phyloP scores from a whole-genome alignment of 2,113 vertebrate species.

The Elephantulus edwardii region DNA sequence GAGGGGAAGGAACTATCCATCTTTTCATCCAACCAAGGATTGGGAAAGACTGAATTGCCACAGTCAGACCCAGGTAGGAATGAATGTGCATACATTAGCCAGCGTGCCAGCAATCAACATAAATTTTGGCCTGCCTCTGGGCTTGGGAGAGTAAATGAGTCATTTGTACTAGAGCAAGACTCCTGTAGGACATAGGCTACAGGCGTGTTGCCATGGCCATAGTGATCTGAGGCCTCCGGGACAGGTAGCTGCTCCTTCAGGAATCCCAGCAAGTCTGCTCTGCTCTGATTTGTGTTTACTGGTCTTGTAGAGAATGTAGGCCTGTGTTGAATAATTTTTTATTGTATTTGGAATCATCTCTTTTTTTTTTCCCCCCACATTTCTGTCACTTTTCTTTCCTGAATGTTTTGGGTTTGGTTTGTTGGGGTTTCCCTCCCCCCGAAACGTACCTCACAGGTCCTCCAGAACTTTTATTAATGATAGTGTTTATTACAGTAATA shows the following conservation, averaged over 20 bases:
- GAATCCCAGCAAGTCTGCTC: not conserved
- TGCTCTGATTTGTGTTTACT: not conserved
- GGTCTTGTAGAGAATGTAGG: not conserved
- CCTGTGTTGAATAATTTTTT: not conserved
- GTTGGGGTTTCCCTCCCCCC: not conserved
- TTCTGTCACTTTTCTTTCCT: not conserved
- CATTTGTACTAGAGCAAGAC: not conserved
- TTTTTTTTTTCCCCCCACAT: no score
- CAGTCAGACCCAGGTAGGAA: not conserved
- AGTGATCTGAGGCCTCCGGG: not conserved
- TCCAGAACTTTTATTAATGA: not conserved
- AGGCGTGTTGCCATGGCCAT: not conserved
- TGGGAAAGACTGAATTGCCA: not conserved
- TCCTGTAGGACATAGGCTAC: not conserved
- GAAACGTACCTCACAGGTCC: not conserved
- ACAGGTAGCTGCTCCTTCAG: not conserved
- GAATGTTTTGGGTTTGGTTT: no score
- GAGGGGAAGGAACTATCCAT: not conserved
- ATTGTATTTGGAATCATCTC: not conserved
- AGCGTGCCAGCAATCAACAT: not conserved
- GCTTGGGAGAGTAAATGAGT: not conserved
- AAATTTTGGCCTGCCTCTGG: not conserved
- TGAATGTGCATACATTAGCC: conserved; percentile 4
- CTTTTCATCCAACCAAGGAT: not conserved
- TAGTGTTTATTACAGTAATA: no score